phyloP scores from a whole-genome alignment of 1,140 invertebrate species.

The Globodera rostochiensis region DNA sequence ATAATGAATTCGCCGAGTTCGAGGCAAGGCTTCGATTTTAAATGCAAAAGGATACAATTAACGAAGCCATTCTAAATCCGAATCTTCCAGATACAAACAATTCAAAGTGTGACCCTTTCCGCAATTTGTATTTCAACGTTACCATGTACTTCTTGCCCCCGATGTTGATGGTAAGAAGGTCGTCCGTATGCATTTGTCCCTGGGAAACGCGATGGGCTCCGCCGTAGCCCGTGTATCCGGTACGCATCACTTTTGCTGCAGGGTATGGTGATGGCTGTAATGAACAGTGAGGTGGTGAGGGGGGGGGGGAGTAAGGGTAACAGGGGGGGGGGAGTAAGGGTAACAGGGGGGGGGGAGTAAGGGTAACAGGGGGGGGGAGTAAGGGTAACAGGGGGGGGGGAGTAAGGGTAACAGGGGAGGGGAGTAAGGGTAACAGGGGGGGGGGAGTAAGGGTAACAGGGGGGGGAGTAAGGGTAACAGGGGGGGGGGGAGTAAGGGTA shows the following conservation, averaged over 20 bases:
- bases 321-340: too few species aligned
- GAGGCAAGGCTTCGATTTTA: not conserved
- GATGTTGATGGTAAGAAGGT: slow-evolving; percentile 56
- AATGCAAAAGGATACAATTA: too few species aligned
- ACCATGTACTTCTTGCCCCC: slow-evolving; percentile 64
- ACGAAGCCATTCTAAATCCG: not conserved
- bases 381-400: too few species aligned
- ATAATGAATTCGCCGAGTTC: not conserved
- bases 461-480: too few species aligned
- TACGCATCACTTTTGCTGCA: not conserved
- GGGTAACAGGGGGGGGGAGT: too few species aligned
- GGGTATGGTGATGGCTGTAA: not conserved
- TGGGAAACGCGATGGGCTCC: too few species aligned
- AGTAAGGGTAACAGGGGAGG: too few species aligned
- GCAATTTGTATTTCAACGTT: slow-evolving; percentile 3
- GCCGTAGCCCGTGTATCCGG: not conserved
- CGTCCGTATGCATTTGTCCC: slow-evolving; percentile 5
- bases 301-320: too few species aligned
- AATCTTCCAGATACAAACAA: not conserved
- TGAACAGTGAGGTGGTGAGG: not conserved
- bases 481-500: too few species aligned
- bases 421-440: too few species aligned
- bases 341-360: too few species aligned
- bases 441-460: too few species aligned
- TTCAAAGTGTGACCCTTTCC: not conserved